Evolutionary conservation across 1,140 invertebrate genomes (phyloP).

Genomic region (Camponotus pennsylvanicus): DNA sequence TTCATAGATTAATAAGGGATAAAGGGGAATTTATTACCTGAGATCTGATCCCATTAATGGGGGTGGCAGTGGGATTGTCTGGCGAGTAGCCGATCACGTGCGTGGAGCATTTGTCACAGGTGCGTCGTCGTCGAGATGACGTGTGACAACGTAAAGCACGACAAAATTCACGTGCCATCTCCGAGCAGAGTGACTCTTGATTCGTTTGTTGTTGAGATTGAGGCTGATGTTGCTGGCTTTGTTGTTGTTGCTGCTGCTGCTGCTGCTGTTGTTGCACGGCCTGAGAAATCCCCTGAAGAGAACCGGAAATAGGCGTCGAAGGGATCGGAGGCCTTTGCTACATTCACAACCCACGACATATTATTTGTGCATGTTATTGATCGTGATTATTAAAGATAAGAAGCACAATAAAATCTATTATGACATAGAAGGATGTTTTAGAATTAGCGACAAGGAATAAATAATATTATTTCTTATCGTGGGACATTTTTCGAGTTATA

Average conservation of each 20-base stretch:
- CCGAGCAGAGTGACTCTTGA: slow-evolving; percentile 92
- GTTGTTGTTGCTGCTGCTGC: slow-evolving; percentile 85
- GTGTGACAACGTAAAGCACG: slow-evolving; percentile 92
- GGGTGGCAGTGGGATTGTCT: slow-evolving; percentile 83
- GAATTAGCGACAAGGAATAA: slow-evolving; percentile 2
- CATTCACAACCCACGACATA: not conserved
- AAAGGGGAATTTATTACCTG: slow-evolving; percentile 74
- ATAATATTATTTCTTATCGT: not conserved
- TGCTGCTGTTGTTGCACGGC: slow-evolving; percentile 77
- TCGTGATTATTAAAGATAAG: not conserved
- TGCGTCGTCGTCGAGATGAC: slow-evolving; percentile 88
- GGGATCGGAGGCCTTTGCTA: slow-evolving; percentile 72
- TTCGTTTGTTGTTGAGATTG: slow-evolving; percentile 69
- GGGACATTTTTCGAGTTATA: not conserved
- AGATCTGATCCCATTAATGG: slow-evolving; percentile 84
- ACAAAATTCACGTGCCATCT: slow-evolving; percentile 93
- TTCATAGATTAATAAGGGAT: not conserved
- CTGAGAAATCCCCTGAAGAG: slow-evolving; percentile 83
- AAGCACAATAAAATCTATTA: not conserved
- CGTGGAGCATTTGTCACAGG: slow-evolving; percentile 90
- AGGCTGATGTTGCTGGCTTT: slow-evolving; percentile 86
- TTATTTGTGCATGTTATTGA: slow-evolving; percentile 9
- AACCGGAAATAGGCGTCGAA: slow-evolving; percentile 80
- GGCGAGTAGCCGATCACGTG: slow-evolving; percentile 84
- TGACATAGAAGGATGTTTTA: not conserved